phyloP scores from a whole-genome alignment of 2,797 vertebrate species.

The Propithecus deckenii region DNA sequence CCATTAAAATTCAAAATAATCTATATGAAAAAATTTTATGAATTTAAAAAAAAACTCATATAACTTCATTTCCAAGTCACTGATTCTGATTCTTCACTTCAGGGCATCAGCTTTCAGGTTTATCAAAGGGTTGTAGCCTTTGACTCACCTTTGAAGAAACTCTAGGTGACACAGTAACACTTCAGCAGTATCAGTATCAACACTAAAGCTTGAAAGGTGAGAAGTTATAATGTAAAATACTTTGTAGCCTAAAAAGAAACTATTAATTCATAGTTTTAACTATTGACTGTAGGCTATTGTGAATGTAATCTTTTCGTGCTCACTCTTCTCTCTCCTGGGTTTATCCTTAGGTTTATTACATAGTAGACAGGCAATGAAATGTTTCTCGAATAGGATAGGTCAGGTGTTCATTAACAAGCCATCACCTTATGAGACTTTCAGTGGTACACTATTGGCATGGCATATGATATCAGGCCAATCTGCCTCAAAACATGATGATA shows the following conservation, averaged over 20 bases:
- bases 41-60: neutral
- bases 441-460: neutral
- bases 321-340: neutral
- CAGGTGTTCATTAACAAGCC: neutral
- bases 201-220: neutral
- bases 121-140: slow-evolving; percentile 55
- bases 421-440: neutral
- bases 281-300: neutral
- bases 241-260: neutral
- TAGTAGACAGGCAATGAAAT: neutral
- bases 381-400: neutral
- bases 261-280: neutral
- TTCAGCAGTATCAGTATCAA: neutral
- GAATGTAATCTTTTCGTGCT: neutral
- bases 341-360: neutral
- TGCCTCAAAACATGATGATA: neutral
- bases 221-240: neutral
- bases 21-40: neutral
- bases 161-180: neutral
- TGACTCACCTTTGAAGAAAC: slow-evolving; percentile 61
- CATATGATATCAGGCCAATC: neutral
- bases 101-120: slow-evolving; percentile 56
- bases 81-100: slow-evolving; percentile 49
- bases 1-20: neutral
- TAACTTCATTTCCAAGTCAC: slow-evolving; percentile 22